phyloP scores from a whole-genome alignment of 1,140 invertebrate species.

The Gonatopus flavifemur region DNA sequence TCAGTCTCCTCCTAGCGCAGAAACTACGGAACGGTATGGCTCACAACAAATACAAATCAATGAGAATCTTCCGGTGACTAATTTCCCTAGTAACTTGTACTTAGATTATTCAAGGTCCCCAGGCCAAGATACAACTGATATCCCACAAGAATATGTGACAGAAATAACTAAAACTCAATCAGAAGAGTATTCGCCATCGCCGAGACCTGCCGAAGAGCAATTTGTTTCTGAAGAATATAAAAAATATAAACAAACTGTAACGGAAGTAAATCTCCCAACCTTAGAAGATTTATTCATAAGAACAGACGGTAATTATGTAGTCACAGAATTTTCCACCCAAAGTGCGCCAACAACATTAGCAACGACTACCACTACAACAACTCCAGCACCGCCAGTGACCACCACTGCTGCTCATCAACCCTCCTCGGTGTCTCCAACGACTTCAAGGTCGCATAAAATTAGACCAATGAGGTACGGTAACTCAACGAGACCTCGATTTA shows the following conservation, averaged over 20 bases:
- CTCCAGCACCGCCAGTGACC: slow-evolving; percentile 8
- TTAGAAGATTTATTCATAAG: slow-evolving; percentile 42
- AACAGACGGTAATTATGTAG: slow-evolving; percentile 37
- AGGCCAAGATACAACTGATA: slow-evolving; percentile 2
- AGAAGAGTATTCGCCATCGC: background rate
- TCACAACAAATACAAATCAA: slow-evolving; percentile 21
- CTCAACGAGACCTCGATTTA: slow-evolving; percentile 48
- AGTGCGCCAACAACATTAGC: slow-evolving; percentile 9
- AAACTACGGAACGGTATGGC: slow-evolving; percentile 5
- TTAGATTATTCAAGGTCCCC: slow-evolving; percentile 11
- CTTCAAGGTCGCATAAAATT: slow-evolving; percentile 38
- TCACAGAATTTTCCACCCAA: slow-evolving; percentile 22
- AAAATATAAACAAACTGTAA: background rate
- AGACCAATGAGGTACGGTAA: slow-evolving; percentile 46
- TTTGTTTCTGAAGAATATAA: no score
- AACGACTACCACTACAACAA: slow-evolving; percentile 26
- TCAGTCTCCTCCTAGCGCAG: slow-evolving; percentile 1
- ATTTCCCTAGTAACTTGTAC: slow-evolving; percentile 15
- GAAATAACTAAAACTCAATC: background rate
- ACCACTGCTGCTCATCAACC: slow-evolving; percentile 3
- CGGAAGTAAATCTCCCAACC: slow-evolving; percentile 15
- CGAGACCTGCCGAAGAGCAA: slow-evolving; percentile 13
- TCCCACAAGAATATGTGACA: slow-evolving; percentile 32
- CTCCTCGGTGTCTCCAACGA: slow-evolving; percentile 1
- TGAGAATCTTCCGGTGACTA: slow-evolving; percentile 9